These are phyloP conservation scores for Rhinoderma darwinii DNA, from an alignment of 2,113 vertebrate species.

Conservation along the genomic window DNA sequence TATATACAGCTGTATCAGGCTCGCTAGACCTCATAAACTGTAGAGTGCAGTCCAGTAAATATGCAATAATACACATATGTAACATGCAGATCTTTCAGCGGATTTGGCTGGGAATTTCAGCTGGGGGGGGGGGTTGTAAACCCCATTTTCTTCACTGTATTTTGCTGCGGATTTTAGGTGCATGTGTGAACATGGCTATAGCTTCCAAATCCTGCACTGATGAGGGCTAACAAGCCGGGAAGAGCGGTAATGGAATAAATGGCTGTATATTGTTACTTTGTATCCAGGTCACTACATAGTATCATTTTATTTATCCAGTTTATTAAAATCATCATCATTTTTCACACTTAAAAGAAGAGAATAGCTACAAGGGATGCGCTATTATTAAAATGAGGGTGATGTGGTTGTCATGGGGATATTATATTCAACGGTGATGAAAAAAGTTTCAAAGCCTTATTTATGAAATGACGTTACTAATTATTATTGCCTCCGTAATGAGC, in stretches of 20 bases:
- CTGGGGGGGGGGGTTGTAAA: no score
- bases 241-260: background rate
- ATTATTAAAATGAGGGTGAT: background rate
- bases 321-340: background rate
- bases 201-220: background rate
- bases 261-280: background rate
- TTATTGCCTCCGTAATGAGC: background rate
- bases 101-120: no score
- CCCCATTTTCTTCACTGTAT: no score
- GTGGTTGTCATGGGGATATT: constrained; percentile 3
- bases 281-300: no score
- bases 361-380: background rate
- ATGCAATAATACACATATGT: no score
- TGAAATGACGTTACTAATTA: constrained; percentile 34
- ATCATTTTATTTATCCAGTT: background rate
- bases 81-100: no score
- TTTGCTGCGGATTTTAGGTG: no score
- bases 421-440: background rate
- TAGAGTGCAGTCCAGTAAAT: no score
- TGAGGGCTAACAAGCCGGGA: background rate
- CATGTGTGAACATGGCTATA: no score
- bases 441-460: background rate
- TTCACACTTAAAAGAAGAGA: background rate
- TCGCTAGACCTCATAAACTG: no score
- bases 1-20: no score